These are phyloP conservation scores for Teinopalpus imperialis DNA, from an alignment of 2,888 invertebrate genomes.

Conservation along the genomic window DNA sequence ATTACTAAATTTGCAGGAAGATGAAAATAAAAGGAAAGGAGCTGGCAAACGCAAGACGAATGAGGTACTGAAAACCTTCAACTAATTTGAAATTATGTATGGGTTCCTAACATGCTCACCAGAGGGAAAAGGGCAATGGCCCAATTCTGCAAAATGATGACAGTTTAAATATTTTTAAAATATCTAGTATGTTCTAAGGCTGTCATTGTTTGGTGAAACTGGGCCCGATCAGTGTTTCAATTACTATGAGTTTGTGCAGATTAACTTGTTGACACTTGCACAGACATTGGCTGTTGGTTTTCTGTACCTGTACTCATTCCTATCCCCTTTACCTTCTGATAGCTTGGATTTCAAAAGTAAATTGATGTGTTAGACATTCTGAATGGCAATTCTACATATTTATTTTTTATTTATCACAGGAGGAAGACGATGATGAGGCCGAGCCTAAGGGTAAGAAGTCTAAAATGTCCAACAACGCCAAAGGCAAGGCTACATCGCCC, in stretches of 20 bases:
- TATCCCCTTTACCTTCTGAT: conserved; percentile 74
- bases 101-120: conserved; percentile 42
- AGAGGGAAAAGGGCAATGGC: conserved; percentile 67
- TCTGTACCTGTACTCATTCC: conserved; percentile 77
- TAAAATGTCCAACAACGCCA: conserved; percentile 87
- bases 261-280: conserved; percentile 10
- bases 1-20: conserved; percentile 76
- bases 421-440: conserved; percentile 88
- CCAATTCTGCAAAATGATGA: conserved; percentile 46
- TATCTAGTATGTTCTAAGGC: conserved; percentile 23
- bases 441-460: conserved; percentile 91
- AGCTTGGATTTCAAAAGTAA: conserved; percentile 33
- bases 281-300: conserved; percentile 73
- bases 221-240: conserved; percentile 39
- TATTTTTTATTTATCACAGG: conserved; percentile 61
- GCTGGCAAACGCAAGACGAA: conserved; percentile 78
- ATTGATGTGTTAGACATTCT: neutral
- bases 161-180: conserved; percentile 24
- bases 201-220: conserved; percentile 46
- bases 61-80: conserved; percentile 82
- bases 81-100: conserved; percentile 52
- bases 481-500: conserved; percentile 86
- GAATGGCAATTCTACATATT: neutral
- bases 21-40: conserved; percentile 79
- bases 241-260: conserved; percentile 31